These are phyloP conservation scores for Plagiodera versicolora DNA, from an alignment of 2,888 invertebrate species.

Conservation along the genomic window DNA sequence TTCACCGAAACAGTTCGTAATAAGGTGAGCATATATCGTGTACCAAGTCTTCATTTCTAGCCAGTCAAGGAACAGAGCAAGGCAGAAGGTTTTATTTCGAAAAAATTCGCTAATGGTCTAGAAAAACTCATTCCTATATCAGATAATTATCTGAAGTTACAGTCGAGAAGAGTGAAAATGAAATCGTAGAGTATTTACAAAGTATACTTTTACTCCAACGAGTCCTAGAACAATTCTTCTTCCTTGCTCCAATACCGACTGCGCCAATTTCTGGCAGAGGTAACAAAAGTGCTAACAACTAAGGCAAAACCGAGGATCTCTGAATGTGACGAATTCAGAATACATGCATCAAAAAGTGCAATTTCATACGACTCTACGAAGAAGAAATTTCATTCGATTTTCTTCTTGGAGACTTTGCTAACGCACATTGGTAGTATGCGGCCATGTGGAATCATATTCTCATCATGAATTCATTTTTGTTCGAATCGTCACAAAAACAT, in stretches of 20 bases:
- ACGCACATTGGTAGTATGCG: neutral
- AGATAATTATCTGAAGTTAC: too few species aligned
- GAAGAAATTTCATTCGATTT: slow-evolving; percentile 9
- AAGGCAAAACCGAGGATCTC: slow-evolving; percentile 52
- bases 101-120: too few species aligned
- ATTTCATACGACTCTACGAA: slow-evolving; percentile 17
- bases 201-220: too few species aligned
- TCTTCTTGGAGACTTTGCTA: neutral
- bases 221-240: too few species aligned
- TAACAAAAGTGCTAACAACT: slow-evolving; percentile 47
- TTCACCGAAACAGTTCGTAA: slow-evolving; percentile 50
- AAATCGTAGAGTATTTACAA: too few species aligned
- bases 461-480: too few species aligned
- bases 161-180: too few species aligned
- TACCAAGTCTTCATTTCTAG: slow-evolving; percentile 17
- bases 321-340: slow-evolving; percentile 51
- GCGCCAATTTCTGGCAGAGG: slow-evolving; percentile 23
- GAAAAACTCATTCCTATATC: too few species aligned
- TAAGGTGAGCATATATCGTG: slow-evolving; percentile 38
- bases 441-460: too few species aligned
- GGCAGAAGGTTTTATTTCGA: too few species aligned
- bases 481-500: neutral
- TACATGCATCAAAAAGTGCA: slow-evolving; percentile 43
- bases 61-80: neutral
- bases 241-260: neutral